A percentile compares a stretch with the other conserved stretches of the same genome.
Evolutionary conservation across 2,797 vertebrate genomes (phyloP).

Genomic region (Calcarius lapponicus): DNA sequence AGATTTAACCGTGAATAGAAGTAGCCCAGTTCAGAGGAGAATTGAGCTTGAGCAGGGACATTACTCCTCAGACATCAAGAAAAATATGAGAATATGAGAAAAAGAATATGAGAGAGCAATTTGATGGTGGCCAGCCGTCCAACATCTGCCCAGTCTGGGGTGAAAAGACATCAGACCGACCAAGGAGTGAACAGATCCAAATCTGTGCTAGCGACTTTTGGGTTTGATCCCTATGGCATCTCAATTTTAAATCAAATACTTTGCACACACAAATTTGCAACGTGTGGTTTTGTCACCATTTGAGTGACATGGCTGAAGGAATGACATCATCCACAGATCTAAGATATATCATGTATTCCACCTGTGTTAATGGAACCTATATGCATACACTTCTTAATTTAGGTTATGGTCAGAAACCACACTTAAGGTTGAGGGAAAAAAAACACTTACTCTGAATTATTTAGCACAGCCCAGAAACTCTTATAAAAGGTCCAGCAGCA

Average conservation of each 20-base stretch:
- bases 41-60: not conserved
- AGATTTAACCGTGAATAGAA: not conserved
- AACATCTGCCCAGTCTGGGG: not conserved
- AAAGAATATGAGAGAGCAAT: not conserved
- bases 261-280: not conserved
- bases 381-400: not conserved
- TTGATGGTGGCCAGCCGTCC: not conserved
- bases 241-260: not conserved
- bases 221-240: not conserved
- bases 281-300: not conserved
- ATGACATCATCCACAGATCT: not conserved
- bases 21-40: not conserved
- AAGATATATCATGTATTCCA: conserved; percentile 29
- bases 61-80: not conserved
- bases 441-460: conserved; percentile 9
- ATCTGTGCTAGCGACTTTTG: not conserved
- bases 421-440: not conserved
- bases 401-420: conserved; percentile 44
- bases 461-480: conserved; percentile 4
- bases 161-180: not conserved
- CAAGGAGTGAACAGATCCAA: not conserved
- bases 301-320: not conserved
- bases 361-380: conserved; percentile 41
- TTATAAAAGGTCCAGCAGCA: conserved; percentile 51
- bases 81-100: not conserved